A percentile compares a stretch with the other conserved stretches of the same genome.
Conservation (phyloP, 2,797 vertebrate species). For the Sebastes cheni region DNA sequence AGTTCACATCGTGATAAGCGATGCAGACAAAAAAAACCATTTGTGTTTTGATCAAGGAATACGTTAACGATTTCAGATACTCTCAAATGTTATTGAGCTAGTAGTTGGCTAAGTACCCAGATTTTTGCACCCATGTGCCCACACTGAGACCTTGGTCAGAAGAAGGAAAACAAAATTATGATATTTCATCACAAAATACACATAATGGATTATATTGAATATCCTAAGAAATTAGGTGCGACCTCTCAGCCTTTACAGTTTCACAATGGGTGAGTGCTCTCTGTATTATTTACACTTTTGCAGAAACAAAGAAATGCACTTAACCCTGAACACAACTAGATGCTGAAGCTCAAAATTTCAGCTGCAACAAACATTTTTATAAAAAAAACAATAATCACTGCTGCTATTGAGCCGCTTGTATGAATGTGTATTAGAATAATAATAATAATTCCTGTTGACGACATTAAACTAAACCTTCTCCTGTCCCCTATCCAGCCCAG, state of each 20-base stretch:
- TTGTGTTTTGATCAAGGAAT: not conserved
- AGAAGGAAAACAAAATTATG: not conserved
- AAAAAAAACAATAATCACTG: slow-evolving; percentile 17
- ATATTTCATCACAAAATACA: not conserved
- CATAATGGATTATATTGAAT: not conserved
- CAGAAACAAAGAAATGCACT: not conserved
- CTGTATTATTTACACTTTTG: not conserved
- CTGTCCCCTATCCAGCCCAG: not conserved
- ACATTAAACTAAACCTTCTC: slow-evolving; percentile 6
- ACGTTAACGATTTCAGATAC: not conserved
- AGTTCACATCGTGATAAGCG: not conserved
- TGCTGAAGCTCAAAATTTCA: slow-evolving; percentile 17
- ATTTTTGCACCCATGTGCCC: not conserved
- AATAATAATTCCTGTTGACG: slow-evolving; percentile 10
- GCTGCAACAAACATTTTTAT: slow-evolving; percentile 15
- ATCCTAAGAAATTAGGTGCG: not conserved
- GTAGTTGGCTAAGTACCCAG: not conserved
- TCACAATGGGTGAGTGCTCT: not conserved
- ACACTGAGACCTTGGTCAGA: not conserved
- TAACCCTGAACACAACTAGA: not conserved
- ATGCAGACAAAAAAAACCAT: not conserved
- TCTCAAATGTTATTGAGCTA: not conserved
- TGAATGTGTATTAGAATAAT: slow-evolving; percentile 19
- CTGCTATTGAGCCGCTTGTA: slow-evolving; percentile 23
- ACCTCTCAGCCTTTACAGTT: not conserved